A percentile compares a stretch with the other conserved stretches of the same genome.
Conservation (phyloP, 1,140 invertebrate genomes). For the Plutomurus gul region DNA sequence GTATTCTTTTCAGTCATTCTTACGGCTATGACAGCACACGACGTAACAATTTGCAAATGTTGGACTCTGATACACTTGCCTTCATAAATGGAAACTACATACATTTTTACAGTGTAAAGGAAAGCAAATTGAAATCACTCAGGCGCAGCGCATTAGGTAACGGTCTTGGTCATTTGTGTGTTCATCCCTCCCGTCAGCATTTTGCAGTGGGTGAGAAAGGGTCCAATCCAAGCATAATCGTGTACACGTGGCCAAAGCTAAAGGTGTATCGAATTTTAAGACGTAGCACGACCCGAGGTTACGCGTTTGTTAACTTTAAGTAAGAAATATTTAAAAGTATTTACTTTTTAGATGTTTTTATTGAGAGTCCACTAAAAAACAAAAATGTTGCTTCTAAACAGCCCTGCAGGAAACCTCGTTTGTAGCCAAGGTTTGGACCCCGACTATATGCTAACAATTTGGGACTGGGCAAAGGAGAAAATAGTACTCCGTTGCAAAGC, state of each 20-base stretch:
- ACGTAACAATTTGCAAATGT: slow-evolving; percentile 75
- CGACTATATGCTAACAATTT: slow-evolving; percentile 84
- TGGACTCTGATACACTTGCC: slow-evolving; percentile 72
- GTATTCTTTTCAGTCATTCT: slow-evolving; percentile 66
- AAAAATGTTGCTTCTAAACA: slow-evolving; percentile 57
- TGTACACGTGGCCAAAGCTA: slow-evolving; percentile 81
- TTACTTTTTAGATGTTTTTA: not conserved
- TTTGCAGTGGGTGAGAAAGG: slow-evolving; percentile 79
- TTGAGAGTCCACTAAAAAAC: not conserved
- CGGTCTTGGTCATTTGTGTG: slow-evolving; percentile 78
- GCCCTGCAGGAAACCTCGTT: slow-evolving; percentile 75
- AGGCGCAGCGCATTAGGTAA: slow-evolving; percentile 72
- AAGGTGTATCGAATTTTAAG: slow-evolving; percentile 72
- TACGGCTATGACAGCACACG: slow-evolving; percentile 85
- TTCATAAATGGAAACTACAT: slow-evolving; percentile 81
- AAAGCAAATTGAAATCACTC: slow-evolving; percentile 68
- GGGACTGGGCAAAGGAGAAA: slow-evolving; percentile 77
- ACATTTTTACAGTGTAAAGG: slow-evolving; percentile 70
- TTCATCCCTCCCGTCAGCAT: slow-evolving; percentile 70
- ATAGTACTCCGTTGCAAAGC: slow-evolving; percentile 78
- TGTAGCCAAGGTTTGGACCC: slow-evolving; percentile 82
- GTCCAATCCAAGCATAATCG: slow-evolving; percentile 71
- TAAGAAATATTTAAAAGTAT: slow-evolving; percentile 57
- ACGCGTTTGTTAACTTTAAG: slow-evolving; percentile 77
- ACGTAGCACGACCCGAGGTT: slow-evolving; percentile 73